Percentiles rank a stretch among this genome's conserved stretches.
Conservation (phyloP, 2,888 invertebrate genomes). For the Muschampia plurimacula region DNA sequence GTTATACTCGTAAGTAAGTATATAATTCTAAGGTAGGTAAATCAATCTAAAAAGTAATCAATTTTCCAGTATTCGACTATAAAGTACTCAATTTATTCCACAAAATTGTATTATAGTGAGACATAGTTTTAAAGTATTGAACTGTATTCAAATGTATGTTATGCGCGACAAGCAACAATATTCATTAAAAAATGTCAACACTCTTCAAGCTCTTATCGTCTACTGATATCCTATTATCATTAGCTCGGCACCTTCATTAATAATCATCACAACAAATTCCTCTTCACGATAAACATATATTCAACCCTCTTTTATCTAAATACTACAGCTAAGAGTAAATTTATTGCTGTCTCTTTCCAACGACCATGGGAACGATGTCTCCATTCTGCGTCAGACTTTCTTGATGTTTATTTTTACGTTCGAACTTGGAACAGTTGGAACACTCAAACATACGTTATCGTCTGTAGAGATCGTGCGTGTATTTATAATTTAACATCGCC, state of each 20-base stretch:
- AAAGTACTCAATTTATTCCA: too few relatives aligned
- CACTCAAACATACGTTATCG: not conserved
- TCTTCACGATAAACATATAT: not conserved
- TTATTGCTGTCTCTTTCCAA: constrained; percentile 15
- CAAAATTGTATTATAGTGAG: too few relatives aligned
- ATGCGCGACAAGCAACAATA: not conserved
- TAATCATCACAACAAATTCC: constrained; percentile 3
- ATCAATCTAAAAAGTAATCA: not conserved
- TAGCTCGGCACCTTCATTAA: constrained; percentile 12
- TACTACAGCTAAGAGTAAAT: constrained; percentile 13
- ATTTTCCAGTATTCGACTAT: too few relatives aligned
- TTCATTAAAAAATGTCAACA: constrained; percentile 7
- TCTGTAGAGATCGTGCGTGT: constrained; percentile 12
- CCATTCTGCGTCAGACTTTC: constrained; percentile 39
- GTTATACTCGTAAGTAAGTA: too few relatives aligned
- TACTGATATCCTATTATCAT: constrained; percentile 8
- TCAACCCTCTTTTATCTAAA: constrained; percentile 16
- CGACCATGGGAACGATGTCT: constrained; percentile 18
- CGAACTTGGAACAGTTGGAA: constrained; percentile 43
- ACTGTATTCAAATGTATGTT: too few relatives aligned
- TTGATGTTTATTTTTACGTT: constrained; percentile 51
- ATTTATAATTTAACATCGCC: constrained; percentile 5
- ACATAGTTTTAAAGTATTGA: too few relatives aligned
- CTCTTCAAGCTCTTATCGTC: not conserved
- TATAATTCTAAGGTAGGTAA: too few relatives aligned